Evolutionary conservation across 2,888 invertebrate genomes (phyloP).

Genomic region (Schizotus pectinicornis): DNA sequence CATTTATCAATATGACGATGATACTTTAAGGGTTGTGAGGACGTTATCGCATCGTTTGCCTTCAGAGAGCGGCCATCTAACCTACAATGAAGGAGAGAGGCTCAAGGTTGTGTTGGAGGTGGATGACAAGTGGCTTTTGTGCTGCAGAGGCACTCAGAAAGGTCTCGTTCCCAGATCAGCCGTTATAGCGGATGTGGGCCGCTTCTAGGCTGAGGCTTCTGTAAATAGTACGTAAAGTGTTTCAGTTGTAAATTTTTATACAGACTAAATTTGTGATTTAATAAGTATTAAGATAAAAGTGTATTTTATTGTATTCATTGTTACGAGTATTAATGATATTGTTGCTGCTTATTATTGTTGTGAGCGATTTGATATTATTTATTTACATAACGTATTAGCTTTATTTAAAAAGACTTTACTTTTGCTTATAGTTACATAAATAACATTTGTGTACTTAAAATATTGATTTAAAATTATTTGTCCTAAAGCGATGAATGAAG

Average conservation of each 20-base stretch:
- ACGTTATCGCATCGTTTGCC: conserved; percentile 76
- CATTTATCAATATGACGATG: background rate
- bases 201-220: conserved; percentile 41
- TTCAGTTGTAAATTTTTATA: conserved; percentile 47
- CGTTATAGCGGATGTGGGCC: conserved; percentile 61
- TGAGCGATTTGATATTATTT: conserved; percentile 30
- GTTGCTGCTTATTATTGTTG: conserved; percentile 40
- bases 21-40: conserved; percentile 68
- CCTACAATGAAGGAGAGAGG: conserved; percentile 78
- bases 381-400: conserved; percentile 3
- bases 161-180: conserved; percentile 77
- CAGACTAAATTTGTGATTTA: conserved; percentile 46
- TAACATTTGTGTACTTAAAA: conserved; percentile 21
- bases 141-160: conserved; percentile 77
- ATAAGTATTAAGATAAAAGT: conserved; percentile 20
- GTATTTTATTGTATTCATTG: conserved; percentile 17
- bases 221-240: conserved; percentile 32
- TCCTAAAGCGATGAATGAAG: conserved; percentile 1
- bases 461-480: conserved; percentile 2
- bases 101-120: conserved; percentile 77
- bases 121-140: conserved; percentile 76
- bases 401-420: background rate
- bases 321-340: conserved; percentile 32
- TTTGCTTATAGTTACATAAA: background rate
- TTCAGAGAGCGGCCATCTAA: conserved; percentile 78